Conservation (phyloP, 1,140 invertebrate species). For the Hycleus cichorii region DNA sequence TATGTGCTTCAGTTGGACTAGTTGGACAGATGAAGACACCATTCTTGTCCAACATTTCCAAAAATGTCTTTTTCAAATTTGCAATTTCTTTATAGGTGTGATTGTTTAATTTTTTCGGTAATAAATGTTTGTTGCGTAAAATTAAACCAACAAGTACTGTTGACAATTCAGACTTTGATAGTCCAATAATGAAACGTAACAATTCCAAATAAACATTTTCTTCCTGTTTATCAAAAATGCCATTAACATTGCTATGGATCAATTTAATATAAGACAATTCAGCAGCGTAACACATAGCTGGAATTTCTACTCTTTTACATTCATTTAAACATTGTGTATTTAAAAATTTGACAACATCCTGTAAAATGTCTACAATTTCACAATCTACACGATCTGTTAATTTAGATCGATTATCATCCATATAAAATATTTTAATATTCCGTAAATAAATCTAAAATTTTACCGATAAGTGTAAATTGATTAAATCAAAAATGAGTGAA, state of each 20-base stretch:
- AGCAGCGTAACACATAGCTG: conserved; percentile 52
- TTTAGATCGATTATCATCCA: conserved; percentile 63
- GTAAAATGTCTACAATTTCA: conserved; percentile 60
- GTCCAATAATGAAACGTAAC: conserved; percentile 41
- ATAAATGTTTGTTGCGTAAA: conserved; percentile 45
- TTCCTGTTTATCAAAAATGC: conserved; percentile 52
- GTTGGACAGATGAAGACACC: conserved; percentile 77
- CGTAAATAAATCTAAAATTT: conserved; percentile 55
- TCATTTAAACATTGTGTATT: conserved; percentile 51
- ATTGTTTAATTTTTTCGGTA: conserved; percentile 45
- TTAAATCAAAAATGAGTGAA: background rate
- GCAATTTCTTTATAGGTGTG: conserved; percentile 46
- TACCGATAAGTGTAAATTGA: background rate
- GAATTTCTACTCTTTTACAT: conserved; percentile 46
- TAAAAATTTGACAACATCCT: conserved; percentile 51
- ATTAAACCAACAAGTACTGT: conserved; percentile 49
- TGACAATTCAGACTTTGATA: conserved; percentile 51
- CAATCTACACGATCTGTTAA: conserved; percentile 53
- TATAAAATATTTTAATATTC: conserved; percentile 68
- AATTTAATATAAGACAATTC: conserved; percentile 51
- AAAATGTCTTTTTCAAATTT: conserved; percentile 47
- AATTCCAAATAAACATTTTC: conserved; percentile 34
- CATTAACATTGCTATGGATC: conserved; percentile 50
- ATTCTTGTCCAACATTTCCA: conserved; percentile 66
- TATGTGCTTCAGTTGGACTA: conserved; percentile 64